These are phyloP conservation scores for Aleiodes leptofemur DNA, from an alignment of 2,888 invertebrate genomes.

Conservation along the genomic window DNA sequence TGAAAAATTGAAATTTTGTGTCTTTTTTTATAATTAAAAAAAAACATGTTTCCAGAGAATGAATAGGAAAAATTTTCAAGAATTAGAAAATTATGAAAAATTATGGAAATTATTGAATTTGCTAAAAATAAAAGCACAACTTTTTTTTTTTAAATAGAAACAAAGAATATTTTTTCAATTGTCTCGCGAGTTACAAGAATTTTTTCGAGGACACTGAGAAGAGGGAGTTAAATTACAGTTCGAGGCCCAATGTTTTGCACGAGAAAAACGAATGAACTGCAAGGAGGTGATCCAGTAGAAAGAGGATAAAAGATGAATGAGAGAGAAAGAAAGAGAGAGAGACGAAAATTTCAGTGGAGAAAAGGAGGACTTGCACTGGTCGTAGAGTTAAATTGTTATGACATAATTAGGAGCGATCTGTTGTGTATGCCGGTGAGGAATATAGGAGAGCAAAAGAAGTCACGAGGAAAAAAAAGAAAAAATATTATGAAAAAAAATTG, in stretches of 20 bases:
- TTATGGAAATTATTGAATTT: no score
- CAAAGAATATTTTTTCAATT: no score
- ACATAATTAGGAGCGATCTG: conserved; percentile 71
- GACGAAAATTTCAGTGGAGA: conserved; percentile 25
- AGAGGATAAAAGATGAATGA: conserved; percentile 19
- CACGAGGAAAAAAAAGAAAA: conserved; percentile 15
- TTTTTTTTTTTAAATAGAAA: no score
- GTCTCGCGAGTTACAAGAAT: no score
- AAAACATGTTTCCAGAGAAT: no score
- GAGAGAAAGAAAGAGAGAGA: conserved; percentile 4
- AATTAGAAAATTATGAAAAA: no score
- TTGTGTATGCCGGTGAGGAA: conserved; percentile 44
- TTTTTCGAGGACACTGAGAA: conserved; percentile 14
- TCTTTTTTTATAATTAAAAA: no score
- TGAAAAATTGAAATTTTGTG: no score
- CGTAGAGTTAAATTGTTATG: conserved; percentile 70
- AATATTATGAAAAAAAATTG: background rate
- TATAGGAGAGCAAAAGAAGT: conserved; percentile 31
- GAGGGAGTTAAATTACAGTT: conserved; percentile 10
- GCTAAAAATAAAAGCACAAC: no score
- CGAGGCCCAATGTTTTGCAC: conserved; percentile 31
- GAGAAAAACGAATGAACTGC: conserved; percentile 7
- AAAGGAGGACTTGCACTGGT: conserved; percentile 43
- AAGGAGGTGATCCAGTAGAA: background rate
- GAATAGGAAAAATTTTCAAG: no score